phyloP scores from a whole-genome alignment of 2,888 invertebrate genomes.

The Ptycholaimellus sp. region DNA sequence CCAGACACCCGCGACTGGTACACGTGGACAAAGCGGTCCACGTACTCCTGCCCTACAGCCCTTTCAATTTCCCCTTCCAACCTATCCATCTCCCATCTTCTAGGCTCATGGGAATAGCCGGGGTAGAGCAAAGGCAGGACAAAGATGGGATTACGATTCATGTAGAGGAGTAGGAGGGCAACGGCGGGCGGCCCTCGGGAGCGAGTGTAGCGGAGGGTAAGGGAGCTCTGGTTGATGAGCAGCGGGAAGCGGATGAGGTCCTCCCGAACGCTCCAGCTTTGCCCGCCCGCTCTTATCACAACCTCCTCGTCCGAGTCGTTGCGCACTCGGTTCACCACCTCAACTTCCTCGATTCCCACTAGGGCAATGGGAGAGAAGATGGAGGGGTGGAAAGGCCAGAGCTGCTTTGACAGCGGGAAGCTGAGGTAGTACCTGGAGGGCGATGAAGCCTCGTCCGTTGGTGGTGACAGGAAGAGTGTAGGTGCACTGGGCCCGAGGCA shows the following conservation, averaged over 20 bases:
- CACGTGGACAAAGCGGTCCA: constrained; percentile 21
- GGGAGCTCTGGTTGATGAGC: constrained; percentile 39
- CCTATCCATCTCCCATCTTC: no score
- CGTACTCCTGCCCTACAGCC: constrained; percentile 23
- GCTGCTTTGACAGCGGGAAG: no score
- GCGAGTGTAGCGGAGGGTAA: constrained; percentile 25
- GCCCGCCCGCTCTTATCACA: constrained; percentile 13
- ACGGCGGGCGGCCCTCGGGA: constrained; percentile 17
- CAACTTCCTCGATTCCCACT: no score
- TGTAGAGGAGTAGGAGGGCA: constrained; percentile 18
- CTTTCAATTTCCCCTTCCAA: no score
- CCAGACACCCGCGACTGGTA: constrained; percentile 16
- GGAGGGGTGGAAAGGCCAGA: no score
- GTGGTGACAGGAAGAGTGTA: no score
- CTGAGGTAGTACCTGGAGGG: no score
- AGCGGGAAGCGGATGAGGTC: constrained; percentile 72
- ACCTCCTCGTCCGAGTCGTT: constrained; percentile 59
- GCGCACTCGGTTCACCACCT: constrained; percentile 57
- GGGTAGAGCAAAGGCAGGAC: no score
- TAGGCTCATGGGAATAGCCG: no score
- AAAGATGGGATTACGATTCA: constrained; percentile 11
- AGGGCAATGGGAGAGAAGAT: no score
- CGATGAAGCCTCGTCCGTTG: no score
- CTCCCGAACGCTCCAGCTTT: constrained; percentile 46
- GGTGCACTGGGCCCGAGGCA: no score